A percentile compares a stretch with the other conserved stretches of the same genome.
phyloP scores from a whole-genome alignment of 2,797 vertebrate species.

The Champsocephalus gunnari region DNA sequence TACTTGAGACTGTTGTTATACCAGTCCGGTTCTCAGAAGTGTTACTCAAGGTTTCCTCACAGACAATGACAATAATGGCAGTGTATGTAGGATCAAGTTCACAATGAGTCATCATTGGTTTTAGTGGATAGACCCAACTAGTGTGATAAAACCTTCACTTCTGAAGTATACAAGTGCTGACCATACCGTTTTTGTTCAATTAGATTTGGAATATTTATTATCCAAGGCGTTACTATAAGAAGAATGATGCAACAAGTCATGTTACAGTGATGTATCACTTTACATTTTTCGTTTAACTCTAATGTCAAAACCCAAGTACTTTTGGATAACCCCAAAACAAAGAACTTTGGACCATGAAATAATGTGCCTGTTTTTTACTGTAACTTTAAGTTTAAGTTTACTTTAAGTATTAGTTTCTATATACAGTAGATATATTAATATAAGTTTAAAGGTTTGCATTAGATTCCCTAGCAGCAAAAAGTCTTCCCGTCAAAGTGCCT shows the following conservation, averaged over 20 bases:
- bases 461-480: neutral
- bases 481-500: neutral
- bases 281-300: neutral
- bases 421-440: neutral
- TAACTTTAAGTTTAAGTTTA: neutral
- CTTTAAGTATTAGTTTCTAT: neutral
- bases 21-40: slow-evolving; percentile 30
- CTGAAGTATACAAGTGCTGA: neutral
- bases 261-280: neutral
- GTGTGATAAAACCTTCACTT: neutral
- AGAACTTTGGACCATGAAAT: neutral
- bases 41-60: slow-evolving; percentile 7
- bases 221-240: neutral
- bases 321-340: neutral
- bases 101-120: neutral
- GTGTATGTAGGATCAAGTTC: neutral
- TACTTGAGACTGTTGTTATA: slow-evolving; percentile 1
- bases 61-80: neutral
- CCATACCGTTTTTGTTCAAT: neutral
- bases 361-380: neutral
- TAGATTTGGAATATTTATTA: neutral
- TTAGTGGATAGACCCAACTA: neutral
- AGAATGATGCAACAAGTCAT: neutral
- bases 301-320: neutral
- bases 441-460: neutral